Percentiles rank a stretch among this genome's conserved stretches.
Evolutionary conservation across 2,797 vertebrate species (phyloP).

Genomic region (Paramormyrops hopkinsi): DNA sequence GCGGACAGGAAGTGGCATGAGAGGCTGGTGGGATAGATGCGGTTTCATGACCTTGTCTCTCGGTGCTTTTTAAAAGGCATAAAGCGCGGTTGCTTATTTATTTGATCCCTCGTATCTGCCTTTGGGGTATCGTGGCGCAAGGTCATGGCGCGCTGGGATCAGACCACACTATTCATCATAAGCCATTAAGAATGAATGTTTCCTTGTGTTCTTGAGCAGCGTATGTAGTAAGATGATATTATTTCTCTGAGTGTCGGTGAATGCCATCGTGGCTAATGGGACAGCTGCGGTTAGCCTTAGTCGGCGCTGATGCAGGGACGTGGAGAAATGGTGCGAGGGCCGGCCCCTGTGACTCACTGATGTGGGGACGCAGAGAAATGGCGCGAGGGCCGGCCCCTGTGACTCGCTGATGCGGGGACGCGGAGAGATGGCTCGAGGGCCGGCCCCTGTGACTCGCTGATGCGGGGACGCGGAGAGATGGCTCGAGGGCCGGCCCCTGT

Average conservation of each 20-base stretch:
- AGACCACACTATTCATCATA: not conserved
- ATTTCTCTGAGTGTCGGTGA: not conserved
- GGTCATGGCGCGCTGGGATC: not conserved
- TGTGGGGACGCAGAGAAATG: not conserved
- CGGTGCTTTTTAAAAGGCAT: not conserved
- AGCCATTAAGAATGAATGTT: not conserved
- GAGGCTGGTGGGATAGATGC: conserved; percentile 19
- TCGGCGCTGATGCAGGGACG: not conserved
- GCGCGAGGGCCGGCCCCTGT: not conserved
- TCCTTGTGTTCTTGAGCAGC: not conserved
- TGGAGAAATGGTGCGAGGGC: not conserved
- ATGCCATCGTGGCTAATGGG: not conserved
- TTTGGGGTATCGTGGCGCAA: not conserved
- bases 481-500: not conserved
- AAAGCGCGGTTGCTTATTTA: not conserved
- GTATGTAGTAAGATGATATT: not conserved
- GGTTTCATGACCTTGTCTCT: conserved; percentile 5
- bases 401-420: not conserved
- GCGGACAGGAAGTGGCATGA: conserved; percentile 26
- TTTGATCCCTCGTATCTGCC: not conserved
- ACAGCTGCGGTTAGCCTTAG: not conserved
- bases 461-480: not conserved
- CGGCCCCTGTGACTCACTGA: not conserved
- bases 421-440: not conserved
- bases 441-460: not conserved